Conservation (phyloP, 2,113 vertebrate species). For the crab-eating macaque (Macaca fascicularis) region T2T-MFA8v1.1 NC_088395.1:14862501-14863000, state of each 20-base stretch:
- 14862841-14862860: not conserved
- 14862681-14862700: not conserved
- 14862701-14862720: not conserved
- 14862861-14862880: conserved; percentile 9
- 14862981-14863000: not conserved
- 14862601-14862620: not conserved
- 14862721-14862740: not conserved
- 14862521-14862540: not conserved
- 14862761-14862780: not conserved
- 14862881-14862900: not conserved
- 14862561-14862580: not conserved
- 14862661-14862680: not conserved
- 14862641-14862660: not conserved
- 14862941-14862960: not conserved
- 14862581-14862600: not conserved
- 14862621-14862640: not conserved
- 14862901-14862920: not conserved
- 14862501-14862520: not conserved
- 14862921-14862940: not conserved
- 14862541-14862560: not conserved
- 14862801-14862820: not conserved
- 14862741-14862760: not conserved
- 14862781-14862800: not conserved
- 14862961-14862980: not conserved
- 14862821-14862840: not conserved